Conservation (phyloP, 2,113 vertebrate genomes). For the Oostethus manadensis region DNA sequence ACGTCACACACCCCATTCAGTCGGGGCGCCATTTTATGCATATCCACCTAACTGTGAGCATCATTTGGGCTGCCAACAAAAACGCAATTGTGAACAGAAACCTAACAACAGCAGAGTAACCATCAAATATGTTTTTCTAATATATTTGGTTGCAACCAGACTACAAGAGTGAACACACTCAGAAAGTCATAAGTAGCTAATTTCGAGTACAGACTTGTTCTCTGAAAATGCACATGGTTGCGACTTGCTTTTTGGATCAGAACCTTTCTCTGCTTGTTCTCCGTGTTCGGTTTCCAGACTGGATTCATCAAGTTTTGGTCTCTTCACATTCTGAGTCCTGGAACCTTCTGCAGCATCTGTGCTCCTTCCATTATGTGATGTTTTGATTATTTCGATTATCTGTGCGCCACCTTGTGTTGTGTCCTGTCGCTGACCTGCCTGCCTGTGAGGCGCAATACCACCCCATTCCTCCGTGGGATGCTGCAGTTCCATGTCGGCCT, state of each 20-base stretch:
- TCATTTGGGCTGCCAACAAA: no score
- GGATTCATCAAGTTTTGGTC: constrained; percentile 15
- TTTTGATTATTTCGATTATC: constrained; percentile 60
- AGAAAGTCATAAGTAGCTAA: constrained; percentile 77
- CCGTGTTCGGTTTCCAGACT: not conserved
- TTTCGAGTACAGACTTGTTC: constrained; percentile 64
- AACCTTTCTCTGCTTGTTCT: constrained; percentile 9
- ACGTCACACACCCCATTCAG: no score
- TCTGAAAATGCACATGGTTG: constrained; percentile 19
- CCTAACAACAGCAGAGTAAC: no score
- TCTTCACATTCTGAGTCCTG: constrained; percentile 31
- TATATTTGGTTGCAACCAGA: no score
- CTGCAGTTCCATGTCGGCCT: constrained; percentile 42
- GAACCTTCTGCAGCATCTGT: constrained; percentile 23
- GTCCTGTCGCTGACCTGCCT: constrained; percentile 27
- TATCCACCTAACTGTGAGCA: no score
- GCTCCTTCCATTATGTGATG: constrained; percentile 65
- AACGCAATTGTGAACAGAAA: no score
- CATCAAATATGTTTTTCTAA: no score
- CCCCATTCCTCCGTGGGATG: constrained; percentile 61
- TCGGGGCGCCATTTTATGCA: no score
- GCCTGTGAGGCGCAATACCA: constrained; percentile 31
- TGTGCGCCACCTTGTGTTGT: constrained; percentile 28
- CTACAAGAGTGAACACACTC: not conserved
- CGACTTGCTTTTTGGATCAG: not conserved